These are phyloP conservation scores for Chrysopa pallens DNA, from an alignment of 1,140 invertebrate species.

Conservation along the genomic window DNA sequence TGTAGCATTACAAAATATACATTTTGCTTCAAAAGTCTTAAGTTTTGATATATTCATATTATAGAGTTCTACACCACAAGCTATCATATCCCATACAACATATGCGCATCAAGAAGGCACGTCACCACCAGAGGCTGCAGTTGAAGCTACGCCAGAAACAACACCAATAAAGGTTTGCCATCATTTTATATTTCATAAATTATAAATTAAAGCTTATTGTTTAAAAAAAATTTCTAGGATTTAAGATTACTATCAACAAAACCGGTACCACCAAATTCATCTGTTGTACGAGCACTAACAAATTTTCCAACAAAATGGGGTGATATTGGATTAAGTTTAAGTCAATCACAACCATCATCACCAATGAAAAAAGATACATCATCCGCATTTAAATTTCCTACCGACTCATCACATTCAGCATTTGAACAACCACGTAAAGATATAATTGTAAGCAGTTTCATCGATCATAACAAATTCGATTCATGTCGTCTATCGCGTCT, in stretches of 20 bases:
- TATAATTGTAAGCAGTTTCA: constrained; percentile 13
- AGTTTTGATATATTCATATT: not conserved
- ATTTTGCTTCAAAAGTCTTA: no score
- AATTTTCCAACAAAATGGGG: constrained; percentile 20
- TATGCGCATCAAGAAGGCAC: constrained; percentile 29
- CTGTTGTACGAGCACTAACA: constrained; percentile 40
- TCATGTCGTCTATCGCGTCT: no score
- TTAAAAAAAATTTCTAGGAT: constrained; percentile 14
- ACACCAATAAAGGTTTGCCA: constrained; percentile 45
- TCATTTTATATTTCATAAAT: not conserved
- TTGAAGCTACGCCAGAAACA: constrained; percentile 75
- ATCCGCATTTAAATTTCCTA: constrained; percentile 28
- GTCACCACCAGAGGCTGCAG: constrained; percentile 60
- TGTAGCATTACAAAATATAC: no score
- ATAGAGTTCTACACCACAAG: constrained; percentile 6
- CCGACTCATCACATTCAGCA: constrained; percentile 3
- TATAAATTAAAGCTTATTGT: not conserved
- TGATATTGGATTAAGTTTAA: constrained; percentile 17
- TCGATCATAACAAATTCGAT: constrained; percentile 3
- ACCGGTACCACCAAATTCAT: constrained; percentile 30
- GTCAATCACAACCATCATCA: constrained; percentile 39
- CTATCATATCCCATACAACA: constrained; percentile 7
- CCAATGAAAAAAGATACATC: constrained; percentile 42
- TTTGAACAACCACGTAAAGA: constrained; percentile 14
- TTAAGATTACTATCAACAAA: constrained; percentile 20